Conservation (phyloP, 2,113 vertebrate genomes). For the Oxyura jamaicensis region DNA sequence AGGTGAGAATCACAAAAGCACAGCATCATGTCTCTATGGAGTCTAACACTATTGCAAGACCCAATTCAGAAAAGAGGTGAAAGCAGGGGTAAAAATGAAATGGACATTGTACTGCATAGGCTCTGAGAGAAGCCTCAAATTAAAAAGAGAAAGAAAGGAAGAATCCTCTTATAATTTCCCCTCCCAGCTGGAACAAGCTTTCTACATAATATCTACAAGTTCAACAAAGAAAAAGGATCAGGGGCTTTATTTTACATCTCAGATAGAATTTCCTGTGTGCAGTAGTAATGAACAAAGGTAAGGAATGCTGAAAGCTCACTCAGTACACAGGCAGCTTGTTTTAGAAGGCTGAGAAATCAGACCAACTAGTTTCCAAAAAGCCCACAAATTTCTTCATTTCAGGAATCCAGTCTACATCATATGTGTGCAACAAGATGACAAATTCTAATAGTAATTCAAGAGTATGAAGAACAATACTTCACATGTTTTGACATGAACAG, state of each 20-base stretch:
- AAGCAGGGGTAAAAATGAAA: constrained; percentile 15
- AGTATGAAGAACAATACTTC: neutral
- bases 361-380: neutral
- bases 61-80: neutral
- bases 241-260: neutral
- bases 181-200: neutral
- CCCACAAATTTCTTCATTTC: neutral
- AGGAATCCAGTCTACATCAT: neutral
- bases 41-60: neutral
- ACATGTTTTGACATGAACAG: neutral
- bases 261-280: neutral
- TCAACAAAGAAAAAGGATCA: neutral
- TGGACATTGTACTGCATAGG: neutral
- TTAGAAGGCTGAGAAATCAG: neutral
- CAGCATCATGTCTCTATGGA: neutral
- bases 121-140: neutral
- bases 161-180: neutral
- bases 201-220: neutral
- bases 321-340: neutral
- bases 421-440: neutral
- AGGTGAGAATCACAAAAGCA: constrained; percentile 6
- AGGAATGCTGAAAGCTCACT: neutral
- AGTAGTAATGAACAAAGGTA: neutral
- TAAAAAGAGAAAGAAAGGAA: neutral
- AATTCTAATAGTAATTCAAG: neutral